phyloP scores from a whole-genome alignment of 2,113 vertebrate genomes.

The Eulemur macaco region DNA sequence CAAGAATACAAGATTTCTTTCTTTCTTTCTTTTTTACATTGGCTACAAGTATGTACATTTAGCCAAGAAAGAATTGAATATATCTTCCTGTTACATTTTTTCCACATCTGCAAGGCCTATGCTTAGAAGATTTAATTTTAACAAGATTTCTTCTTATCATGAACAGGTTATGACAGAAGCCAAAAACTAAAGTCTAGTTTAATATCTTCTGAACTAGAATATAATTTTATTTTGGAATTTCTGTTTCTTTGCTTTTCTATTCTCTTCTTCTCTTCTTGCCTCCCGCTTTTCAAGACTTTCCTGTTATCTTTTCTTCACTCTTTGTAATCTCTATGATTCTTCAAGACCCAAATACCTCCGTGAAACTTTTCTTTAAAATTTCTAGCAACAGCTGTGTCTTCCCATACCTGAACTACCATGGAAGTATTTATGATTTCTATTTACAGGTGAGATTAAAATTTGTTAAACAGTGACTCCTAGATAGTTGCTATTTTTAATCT shows the following conservation, averaged over 20 bases:
- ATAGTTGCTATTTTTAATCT: background rate
- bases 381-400: background rate
- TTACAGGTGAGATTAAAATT: background rate
- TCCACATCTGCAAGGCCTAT: constrained; percentile 62
- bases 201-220: background rate
- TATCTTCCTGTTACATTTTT: constrained; percentile 74
- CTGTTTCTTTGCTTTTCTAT: background rate
- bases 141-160: constrained; percentile 72
- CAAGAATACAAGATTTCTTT: background rate
- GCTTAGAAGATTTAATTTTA: constrained; percentile 71
- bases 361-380: background rate
- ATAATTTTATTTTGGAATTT: constrained; percentile 10
- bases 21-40: background rate
- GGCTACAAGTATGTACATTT: constrained; percentile 20
- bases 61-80: constrained; percentile 68
- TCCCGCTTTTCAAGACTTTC: background rate
- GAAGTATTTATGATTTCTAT: background rate
- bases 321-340: background rate
- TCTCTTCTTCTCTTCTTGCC: background rate
- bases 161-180: constrained; percentile 66
- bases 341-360: background rate
- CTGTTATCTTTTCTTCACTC: background rate
- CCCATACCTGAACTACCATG: background rate
- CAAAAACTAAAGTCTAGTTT: constrained; percentile 58
- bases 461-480: background rate